phyloP scores from a whole-genome alignment of 2,113 vertebrate species.

The Eira barbara region DNA sequence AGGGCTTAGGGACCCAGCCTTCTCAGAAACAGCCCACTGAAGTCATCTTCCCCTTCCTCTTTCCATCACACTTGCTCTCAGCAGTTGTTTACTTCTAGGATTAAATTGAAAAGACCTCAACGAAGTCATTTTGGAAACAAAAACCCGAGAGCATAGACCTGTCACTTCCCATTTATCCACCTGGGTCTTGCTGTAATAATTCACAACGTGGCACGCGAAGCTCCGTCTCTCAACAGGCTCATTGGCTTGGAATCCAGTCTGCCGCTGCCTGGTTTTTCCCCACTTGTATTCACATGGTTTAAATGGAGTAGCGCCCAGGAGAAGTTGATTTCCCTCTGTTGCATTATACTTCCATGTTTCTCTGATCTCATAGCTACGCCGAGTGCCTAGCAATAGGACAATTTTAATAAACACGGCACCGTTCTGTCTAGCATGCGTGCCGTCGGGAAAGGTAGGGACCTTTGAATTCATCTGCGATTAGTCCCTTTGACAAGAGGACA shows the following conservation, averaged over 20 bases:
- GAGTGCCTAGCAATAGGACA: neutral
- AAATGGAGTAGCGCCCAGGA: constrained; percentile 11
- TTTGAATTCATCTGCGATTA: neutral
- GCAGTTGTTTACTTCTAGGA: constrained; percentile 59
- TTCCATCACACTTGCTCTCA: neutral
- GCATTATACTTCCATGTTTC: constrained; percentile 3
- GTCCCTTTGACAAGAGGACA: neutral
- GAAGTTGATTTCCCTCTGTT: constrained; percentile 35
- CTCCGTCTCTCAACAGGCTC: neutral
- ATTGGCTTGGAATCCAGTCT: constrained; percentile 3
- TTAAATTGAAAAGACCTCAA: constrained; percentile 66
- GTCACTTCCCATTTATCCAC: neutral
- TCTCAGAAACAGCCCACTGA: neutral
- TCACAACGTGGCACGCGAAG: neutral
- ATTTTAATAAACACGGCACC: constrained; percentile 49
- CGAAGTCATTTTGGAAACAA: constrained; percentile 48
- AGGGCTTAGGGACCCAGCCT: neutral
- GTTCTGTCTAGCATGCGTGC: neutral
- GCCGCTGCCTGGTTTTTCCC: neutral
- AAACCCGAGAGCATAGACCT: constrained; percentile 40
- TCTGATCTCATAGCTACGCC: neutral
- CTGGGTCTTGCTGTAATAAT: constrained; percentile 40
- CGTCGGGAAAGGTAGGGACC: neutral
- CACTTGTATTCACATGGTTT: neutral
- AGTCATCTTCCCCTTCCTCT: neutral